Percentiles rank a stretch among this genome's conserved stretches.
phyloP scores from a whole-genome alignment of 2,797 vertebrate genomes.

The Furcifer pardalis region DNA sequence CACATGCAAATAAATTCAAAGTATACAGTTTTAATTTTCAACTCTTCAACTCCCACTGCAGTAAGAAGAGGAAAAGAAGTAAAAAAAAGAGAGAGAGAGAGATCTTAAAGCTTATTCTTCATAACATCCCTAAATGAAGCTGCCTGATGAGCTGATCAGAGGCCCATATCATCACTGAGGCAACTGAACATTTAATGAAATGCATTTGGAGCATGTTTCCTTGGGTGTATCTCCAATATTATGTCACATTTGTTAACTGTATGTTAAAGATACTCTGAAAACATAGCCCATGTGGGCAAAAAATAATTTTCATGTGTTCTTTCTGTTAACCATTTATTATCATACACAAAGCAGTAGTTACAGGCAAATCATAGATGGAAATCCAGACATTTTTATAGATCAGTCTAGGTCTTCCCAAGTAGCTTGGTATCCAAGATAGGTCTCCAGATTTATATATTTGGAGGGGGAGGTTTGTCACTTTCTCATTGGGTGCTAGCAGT shows the following conservation, averaged over 20 bases:
- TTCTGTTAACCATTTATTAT: neutral
- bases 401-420: no score
- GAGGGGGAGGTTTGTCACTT: no score
- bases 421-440: no score
- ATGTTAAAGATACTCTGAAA: neutral
- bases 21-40: constrained; percentile 60
- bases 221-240: neutral
- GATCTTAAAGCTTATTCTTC: constrained; percentile 43
- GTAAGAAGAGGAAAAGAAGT: constrained; percentile 25
- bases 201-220: constrained; percentile 6
- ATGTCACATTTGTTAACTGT: neutral
- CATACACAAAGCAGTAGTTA: neutral
- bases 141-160: constrained; percentile 45
- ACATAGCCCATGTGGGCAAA: neutral
- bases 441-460: no score
- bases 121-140: constrained; percentile 44
- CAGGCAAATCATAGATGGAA: neutral
- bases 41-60: constrained; percentile 35
- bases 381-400: no score
- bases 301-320: neutral
- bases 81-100: neutral
- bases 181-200: constrained; percentile 26
- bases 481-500: no score
- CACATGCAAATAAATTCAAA: constrained; percentile 57
- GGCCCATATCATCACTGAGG: constrained; percentile 21